Evolutionary conservation across 1,140 invertebrate species (phyloP).

Genomic region (Hermatobates lingyangjiaoensis): DNA sequence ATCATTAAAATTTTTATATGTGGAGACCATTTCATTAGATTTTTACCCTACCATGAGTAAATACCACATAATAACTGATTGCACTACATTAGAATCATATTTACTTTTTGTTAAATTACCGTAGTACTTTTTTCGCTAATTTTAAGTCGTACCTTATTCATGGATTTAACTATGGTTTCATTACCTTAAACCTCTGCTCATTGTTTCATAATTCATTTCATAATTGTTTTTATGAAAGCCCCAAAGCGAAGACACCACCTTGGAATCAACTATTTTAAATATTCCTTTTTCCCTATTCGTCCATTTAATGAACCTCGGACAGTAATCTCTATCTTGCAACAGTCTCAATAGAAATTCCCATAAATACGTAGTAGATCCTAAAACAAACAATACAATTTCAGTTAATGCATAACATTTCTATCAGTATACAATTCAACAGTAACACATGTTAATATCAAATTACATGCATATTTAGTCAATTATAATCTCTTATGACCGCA

Average conservation of each 20-base stretch:
- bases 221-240: constrained; percentile 54
- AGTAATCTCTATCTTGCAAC: constrained; percentile 43
- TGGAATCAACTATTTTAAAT: constrained; percentile 50
- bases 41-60: too few species aligned
- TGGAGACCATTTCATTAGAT: too few species aligned
- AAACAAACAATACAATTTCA: constrained; percentile 10
- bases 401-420: too few species aligned
- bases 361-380: constrained; percentile 34
- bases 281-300: constrained; percentile 42
- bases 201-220: constrained; percentile 58
- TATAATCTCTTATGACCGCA: too few species aligned
- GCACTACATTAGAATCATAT: too few species aligned
- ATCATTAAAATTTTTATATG: too few species aligned
- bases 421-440: too few species aligned
- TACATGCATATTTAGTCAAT: too few species aligned
- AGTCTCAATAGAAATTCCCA: constrained; percentile 51
- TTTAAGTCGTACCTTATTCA: neutral
- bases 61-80: too few species aligned
- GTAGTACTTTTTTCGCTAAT: neutral
- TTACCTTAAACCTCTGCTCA: constrained; percentile 38
- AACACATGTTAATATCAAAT: too few species aligned
- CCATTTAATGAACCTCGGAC: constrained; percentile 51
- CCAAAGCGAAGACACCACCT: constrained; percentile 48
- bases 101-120: too few species aligned
- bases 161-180: neutral